Percentiles rank a stretch among this genome's conserved stretches.
Conservation (phyloP, 2,113 vertebrate genomes). For the Athene cunicularia region DNA sequence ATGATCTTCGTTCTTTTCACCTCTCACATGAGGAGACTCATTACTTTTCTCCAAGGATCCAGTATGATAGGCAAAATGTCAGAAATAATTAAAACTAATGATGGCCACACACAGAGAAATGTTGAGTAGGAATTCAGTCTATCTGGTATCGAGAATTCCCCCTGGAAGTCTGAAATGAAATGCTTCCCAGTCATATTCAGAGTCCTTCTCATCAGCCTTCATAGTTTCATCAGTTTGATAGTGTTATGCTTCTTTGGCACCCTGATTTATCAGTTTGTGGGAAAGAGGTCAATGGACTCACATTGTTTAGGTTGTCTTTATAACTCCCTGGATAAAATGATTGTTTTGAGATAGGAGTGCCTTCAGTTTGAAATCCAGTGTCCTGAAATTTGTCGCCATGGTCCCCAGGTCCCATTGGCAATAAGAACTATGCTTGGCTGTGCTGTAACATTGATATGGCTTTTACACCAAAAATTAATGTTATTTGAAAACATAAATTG, state of each 20-base stretch:
- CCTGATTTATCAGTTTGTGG: conserved; percentile 4
- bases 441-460: background rate
- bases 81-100: conserved; percentile 62
- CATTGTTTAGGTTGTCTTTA: conserved; percentile 10
- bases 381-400: conserved; percentile 1
- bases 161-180: background rate
- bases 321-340: background rate
- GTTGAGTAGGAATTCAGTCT: background rate
- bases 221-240: background rate
- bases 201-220: background rate
- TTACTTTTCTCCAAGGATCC: conserved; percentile 17
- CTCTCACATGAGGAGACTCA: conserved; percentile 14
- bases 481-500: background rate
- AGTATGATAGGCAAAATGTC: conserved; percentile 49
- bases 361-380: background rate
- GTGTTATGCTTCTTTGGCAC: background rate
- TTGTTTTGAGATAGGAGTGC: background rate
- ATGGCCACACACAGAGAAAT: background rate
- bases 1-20: background rate
- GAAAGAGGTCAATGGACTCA: conserved; percentile 23
- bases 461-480: conserved; percentile 8
- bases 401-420: background rate
- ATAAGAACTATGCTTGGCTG: background rate
- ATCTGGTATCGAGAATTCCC: background rate
- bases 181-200: background rate